phyloP scores from a whole-genome alignment of 2,797 vertebrate genomes.

The Paramormyrops hopkinsi region DNA sequence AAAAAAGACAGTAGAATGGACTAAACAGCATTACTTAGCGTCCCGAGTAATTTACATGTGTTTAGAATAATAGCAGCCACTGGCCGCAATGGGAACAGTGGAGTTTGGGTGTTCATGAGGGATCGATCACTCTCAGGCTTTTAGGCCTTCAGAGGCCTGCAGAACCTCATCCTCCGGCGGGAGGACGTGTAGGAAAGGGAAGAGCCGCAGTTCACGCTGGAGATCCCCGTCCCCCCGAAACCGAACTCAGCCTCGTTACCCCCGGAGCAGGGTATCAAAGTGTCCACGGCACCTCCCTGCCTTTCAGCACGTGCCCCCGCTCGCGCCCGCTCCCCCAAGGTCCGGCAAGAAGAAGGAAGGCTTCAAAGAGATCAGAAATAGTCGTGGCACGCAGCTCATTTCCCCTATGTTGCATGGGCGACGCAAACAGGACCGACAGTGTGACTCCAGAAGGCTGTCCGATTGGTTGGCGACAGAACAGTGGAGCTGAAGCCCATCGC shows the following conservation, averaged over 20 bases:
- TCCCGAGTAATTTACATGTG: background rate
- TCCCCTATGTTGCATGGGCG: slow-evolving; percentile 60
- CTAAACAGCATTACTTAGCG: background rate
- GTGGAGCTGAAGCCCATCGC: background rate
- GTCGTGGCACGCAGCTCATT: slow-evolving; percentile 67
- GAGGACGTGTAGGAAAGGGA: background rate
- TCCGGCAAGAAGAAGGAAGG: slow-evolving; percentile 63
- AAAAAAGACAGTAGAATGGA: background rate
- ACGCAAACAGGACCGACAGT: slow-evolving; percentile 32
- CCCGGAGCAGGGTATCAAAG: slow-evolving; percentile 41
- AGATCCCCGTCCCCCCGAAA: background rate
- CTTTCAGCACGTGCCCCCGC: slow-evolving; percentile 52
- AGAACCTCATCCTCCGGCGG: background rate
- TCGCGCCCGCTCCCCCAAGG: slow-evolving; percentile 39
- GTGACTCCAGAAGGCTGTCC: slow-evolving; percentile 28
- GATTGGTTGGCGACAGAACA: slow-evolving; percentile 4
- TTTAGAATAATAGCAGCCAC: background rate
- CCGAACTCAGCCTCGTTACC: slow-evolving; percentile 8
- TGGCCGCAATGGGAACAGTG: background rate
- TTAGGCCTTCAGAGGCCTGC: too few species aligned
- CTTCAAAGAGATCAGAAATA: slow-evolving; percentile 72
- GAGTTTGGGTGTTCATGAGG: background rate
- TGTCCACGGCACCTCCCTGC: slow-evolving; percentile 42
- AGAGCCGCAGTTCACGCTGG: background rate
- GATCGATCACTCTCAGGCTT: background rate